Evolutionary conservation across 2,888 invertebrate genomes (phyloP).

Genomic region (Orthosia gothica): DNA sequence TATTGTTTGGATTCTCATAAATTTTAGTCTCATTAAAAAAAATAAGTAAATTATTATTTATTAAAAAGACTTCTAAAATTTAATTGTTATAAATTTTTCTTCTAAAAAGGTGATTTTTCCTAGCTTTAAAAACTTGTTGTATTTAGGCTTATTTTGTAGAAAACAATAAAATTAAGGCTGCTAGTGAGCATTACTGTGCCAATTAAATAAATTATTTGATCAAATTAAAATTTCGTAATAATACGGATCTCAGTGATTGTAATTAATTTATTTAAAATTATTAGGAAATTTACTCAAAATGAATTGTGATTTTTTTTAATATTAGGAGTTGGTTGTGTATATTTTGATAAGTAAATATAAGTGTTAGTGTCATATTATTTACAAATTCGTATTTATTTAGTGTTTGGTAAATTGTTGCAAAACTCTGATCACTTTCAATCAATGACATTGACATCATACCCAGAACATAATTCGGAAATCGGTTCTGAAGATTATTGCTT

Average conservation of each 20-base stretch:
- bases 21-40: constrained; percentile 31
- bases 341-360: constrained; percentile 38
- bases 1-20: constrained; percentile 39
- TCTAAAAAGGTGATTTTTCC: not conserved
- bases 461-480: too few species aligned
- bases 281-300: constrained; percentile 20
- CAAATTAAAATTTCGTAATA: constrained; percentile 23
- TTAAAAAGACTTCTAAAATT: too few species aligned
- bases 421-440: not conserved
- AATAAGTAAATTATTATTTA: not conserved
- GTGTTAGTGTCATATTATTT: constrained; percentile 13
- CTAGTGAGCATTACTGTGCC: constrained; percentile 49
- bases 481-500: too few species aligned
- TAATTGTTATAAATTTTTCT: not conserved
- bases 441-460: not conserved
- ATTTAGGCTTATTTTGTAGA: constrained; percentile 24
- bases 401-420: constrained; percentile 43
- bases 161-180: constrained; percentile 34
- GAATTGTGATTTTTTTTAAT: constrained; percentile 43
- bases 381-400: constrained; percentile 20
- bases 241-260: constrained; percentile 63
- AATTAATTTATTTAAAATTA: constrained; percentile 43
- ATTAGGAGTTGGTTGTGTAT: constrained; percentile 51
- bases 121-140: constrained; percentile 10
- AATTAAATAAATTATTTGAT: constrained; percentile 36